Base-by-base conservation (phyloP, 2,888 invertebrate genomes). In the Pandemis corylana region DNA sequence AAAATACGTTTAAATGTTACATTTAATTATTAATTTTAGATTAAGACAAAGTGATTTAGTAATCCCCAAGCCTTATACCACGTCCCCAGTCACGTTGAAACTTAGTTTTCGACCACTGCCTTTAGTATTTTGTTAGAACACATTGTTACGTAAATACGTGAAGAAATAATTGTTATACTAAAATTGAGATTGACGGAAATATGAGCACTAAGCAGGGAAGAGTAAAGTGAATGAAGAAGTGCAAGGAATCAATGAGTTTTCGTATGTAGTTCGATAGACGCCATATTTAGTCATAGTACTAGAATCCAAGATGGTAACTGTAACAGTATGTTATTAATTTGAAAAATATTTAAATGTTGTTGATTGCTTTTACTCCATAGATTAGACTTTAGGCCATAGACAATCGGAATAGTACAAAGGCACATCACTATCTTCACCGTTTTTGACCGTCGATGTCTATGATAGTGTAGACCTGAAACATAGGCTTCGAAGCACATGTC, bases 401-500 rank as follows among this genome's bases (percentile, higher is more conserved):
- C 64, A 68, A 65, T 65, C 42, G 61, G 69, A 51, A 67, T 67
- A 74, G 65, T 75, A 53, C 63, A 63, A 56, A 62, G 65, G 70
- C 67, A 67, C 66, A 46, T 36, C 67, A 67, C 67, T 67, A 12
- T 67, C 67, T 53, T 66, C 46, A 53, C 46, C 46, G 20, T 63
- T 61, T 74, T 13, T 41, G 36, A 41, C 20, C 2, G 10, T 44
- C 44, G 44, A 7, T 64, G n/a, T 64, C 42, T 15, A 44, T 44
- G 68, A 56, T 53, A 46, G 75, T 67, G 75, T 71, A 62, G 44
- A 74, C 41, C 70, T 66, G 72, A 62, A 70, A 69, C 61, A 73
- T 62, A 68, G 71, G 71, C 77, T 77, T 75, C 76, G 75, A 76
- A 78, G 83, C 80, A 82, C 79, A 87, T 81, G 92, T 93, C 93